phyloP scores from a whole-genome alignment of 2,797 vertebrate genomes.

The Aeoliscus strigatus region DNA sequence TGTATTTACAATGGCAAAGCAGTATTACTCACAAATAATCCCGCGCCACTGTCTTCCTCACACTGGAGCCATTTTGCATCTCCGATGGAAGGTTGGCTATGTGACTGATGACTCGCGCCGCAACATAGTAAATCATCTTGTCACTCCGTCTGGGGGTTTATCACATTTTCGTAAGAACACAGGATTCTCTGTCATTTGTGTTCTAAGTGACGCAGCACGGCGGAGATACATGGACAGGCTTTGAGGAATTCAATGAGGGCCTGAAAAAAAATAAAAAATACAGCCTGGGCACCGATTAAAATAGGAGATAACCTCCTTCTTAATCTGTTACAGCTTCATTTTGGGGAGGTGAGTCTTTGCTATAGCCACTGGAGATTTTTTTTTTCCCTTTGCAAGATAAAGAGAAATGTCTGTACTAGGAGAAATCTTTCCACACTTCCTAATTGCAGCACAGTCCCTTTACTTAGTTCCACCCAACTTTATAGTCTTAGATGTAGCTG shows the following conservation, averaged over 20 bases:
- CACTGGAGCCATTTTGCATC: conserved; percentile 59
- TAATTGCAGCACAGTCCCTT: conserved; percentile 4
- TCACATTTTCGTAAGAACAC: conserved; percentile 42
- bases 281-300: conserved; percentile 12
- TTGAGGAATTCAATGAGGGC: conserved; percentile 39
- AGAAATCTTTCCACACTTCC: conserved; percentile 1
- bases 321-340: conserved; percentile 33
- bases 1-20: conserved; percentile 60
- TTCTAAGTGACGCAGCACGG: conserved; percentile 31
- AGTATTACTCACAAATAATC: conserved; percentile 66
- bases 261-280: conserved; percentile 35
- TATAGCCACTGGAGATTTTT: conserved; percentile 11
- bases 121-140: conserved; percentile 54
- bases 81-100: conserved; percentile 48
- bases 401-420: conserved; percentile 9
- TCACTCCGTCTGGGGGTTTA: conserved; percentile 40
- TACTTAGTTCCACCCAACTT: background rate
- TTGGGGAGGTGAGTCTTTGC: conserved; percentile 8
- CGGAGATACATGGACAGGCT: too few species aligned
- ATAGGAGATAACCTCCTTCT: conserved; percentile 14
- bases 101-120: conserved; percentile 53
- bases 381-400: conserved; percentile 6
- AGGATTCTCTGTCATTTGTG: conserved; percentile 44
- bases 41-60: conserved; percentile 42
- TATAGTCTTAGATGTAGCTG: conserved; percentile 23